Conservation (phyloP, 2,888 invertebrate species). For the Incurvaria masculella region DNA sequence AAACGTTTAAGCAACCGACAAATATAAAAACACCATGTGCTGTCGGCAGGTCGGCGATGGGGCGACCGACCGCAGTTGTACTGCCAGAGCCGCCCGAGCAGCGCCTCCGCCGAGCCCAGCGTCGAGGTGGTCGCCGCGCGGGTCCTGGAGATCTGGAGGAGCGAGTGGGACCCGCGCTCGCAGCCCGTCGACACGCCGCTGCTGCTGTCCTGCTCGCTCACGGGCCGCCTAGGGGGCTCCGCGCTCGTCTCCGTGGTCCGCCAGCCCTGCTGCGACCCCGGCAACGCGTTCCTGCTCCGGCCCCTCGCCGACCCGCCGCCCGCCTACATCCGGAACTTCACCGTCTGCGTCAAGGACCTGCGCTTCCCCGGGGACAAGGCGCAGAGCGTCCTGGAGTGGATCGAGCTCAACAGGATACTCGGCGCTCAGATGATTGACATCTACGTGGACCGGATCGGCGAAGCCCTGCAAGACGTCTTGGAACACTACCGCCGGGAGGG, state of each 20-base stretch:
- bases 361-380: conserved; percentile 63
- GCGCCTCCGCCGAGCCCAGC: conserved; percentile 33
- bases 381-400: conserved; percentile 64
- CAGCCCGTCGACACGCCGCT: conserved; percentile 52
- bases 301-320: conserved; percentile 17
- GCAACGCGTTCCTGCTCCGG: conserved; percentile 36
- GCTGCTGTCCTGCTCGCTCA: conserved; percentile 61
- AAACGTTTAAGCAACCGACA: too few relatives aligned
- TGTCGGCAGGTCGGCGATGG: conserved; percentile 38
- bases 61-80: conserved; percentile 39
- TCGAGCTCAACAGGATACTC: conserved; percentile 64
- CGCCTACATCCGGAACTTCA: conserved; percentile 44
- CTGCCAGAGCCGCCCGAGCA: conserved; percentile 51
- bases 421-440: conserved; percentile 66
- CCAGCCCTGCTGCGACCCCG: conserved; percentile 47
- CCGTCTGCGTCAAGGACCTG: conserved; percentile 71
- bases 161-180: conserved; percentile 55
- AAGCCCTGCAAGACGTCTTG: conserved; percentile 52
- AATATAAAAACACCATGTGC: conserved; percentile 16
- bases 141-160: conserved; percentile 60
- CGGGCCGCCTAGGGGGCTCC: conserved; percentile 35
- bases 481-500: conserved; percentile 52
- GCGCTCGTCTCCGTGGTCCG: conserved; percentile 47
- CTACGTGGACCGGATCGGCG: conserved; percentile 60
- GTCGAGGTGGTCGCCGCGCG: conserved; percentile 57